Evolutionary conservation across 2,888 invertebrate species (phyloP), one percentile per base, ranked within the genome.

Genomic region (Eupelmus urozonus): DNA sequence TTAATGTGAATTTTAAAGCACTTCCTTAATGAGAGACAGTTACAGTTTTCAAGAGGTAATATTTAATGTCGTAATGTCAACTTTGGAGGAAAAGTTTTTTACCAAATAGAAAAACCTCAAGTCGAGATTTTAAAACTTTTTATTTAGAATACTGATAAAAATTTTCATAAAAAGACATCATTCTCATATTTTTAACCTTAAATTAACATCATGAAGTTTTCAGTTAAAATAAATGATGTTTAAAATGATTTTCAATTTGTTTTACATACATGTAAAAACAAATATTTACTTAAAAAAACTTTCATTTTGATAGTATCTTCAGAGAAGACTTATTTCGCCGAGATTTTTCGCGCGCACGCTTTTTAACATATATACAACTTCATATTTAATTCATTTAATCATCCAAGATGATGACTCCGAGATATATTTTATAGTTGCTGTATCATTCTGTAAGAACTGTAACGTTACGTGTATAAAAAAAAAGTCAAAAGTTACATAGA

Each of bases 401-500:
- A 13, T 45, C 2, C 2, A 45, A 45, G 45, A 45, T 45, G 16
- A 45, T 45, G 16, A 16, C 45, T 45, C 16, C 13, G 13, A 45
- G 16, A 13, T 16, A 2, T 45, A 45, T 16, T 2, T 45, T 45
- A 45, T 16, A 45, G 16, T 16, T 2, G 16, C 45, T 16, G 13
- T 13, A 16, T 45, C 16, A 16, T 9, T 34, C 9, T 34, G 9
- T 3, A 34, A 34, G 34, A 34, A 34, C 9, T 34, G 45, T 16
- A 16, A 13, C 45, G 45, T 45, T 45, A 45, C 45, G 45, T 16
- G 2, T 45, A 45, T 13, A 45, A 16, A 16, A 16, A 45, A 45
- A 45, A 13, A 45, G 13, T 13, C 45, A 42, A 69, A 69, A 57
- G 45, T 27, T 42, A n/a, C 27, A 55, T 69, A 55, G 42, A 16